Evolutionary conservation across 1,140 invertebrate genomes (phyloP).

Genomic region (Drosophila dunni): DNA sequence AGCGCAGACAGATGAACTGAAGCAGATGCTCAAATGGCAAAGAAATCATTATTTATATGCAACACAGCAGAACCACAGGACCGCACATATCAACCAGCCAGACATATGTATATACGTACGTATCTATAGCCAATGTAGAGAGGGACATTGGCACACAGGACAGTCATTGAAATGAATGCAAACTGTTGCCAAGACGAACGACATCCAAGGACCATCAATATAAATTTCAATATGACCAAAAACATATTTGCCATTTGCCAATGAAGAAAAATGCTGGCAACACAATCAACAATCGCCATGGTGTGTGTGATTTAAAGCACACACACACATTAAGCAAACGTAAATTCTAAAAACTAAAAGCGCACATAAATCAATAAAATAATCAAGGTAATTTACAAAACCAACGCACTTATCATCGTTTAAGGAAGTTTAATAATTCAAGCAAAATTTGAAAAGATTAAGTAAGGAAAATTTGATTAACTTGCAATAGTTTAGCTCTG

Average conservation of each 20-base stretch:
- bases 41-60: constrained; percentile 70
- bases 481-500: no score
- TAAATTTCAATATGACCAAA: constrained; percentile 67
- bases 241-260: constrained; percentile 49
- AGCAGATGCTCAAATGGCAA: constrained; percentile 52
- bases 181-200: constrained; percentile 64
- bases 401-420: no score
- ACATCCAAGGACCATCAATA: constrained; percentile 61
- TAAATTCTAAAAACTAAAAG: constrained; percentile 5
- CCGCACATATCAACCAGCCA: constrained; percentile 38
- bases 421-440: no score
- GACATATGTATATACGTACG: background rate
- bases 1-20: constrained; percentile 9
- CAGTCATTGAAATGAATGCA: constrained; percentile 57
- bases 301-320: constrained; percentile 6
- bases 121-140: background rate
- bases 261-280: constrained; percentile 54
- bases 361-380: constrained; percentile 38
- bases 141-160: constrained; percentile 13
- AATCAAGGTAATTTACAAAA: background rate
- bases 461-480: no score
- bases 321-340: constrained; percentile 8
- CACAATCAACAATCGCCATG: background rate
- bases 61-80: constrained; percentile 30
- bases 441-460: no score